Conservation (phyloP, 2,113 vertebrate species). For the Caretta caretta region DNA sequence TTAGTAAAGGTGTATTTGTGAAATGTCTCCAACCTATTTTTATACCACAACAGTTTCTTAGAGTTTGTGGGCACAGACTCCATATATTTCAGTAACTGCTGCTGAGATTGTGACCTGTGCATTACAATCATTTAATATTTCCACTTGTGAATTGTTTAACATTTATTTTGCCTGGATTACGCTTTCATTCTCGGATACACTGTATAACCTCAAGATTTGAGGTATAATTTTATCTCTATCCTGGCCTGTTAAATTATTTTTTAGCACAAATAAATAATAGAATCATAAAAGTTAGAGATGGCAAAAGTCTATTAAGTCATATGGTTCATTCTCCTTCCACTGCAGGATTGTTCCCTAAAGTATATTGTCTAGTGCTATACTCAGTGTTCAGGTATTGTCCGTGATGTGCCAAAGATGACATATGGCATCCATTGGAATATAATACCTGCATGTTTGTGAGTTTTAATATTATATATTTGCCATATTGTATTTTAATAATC, state of each 20-base stretch:
- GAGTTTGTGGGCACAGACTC: background rate
- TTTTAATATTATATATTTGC: background rate
- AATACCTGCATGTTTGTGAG: background rate
- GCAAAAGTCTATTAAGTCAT: slow-evolving; percentile 27
- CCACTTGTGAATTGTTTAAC: background rate
- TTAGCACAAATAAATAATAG: background rate
- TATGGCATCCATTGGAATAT: background rate
- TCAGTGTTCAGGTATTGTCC: background rate
- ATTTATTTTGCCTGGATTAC: background rate
- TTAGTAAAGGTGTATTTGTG: slow-evolving; percentile 62
- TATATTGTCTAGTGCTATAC: background rate
- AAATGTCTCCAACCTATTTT: slow-evolving; percentile 41
- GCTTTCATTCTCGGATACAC: background rate
- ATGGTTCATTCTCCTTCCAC: background rate
- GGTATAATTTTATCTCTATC: slow-evolving; percentile 7
- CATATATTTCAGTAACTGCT: background rate
- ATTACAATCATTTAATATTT: background rate
- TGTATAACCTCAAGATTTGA: background rate
- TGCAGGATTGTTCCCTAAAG: background rate
- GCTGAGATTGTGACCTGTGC: background rate
- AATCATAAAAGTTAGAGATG: background rate
- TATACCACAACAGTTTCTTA: background rate
- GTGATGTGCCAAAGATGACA: slow-evolving; percentile 56
- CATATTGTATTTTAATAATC: background rate
- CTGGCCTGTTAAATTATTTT: slow-evolving; percentile 29